Percentiles rank a stretch among this genome's conserved stretches.
Conservation (phyloP, 2,113 vertebrate species). For the Anguilla rostrata region DNA sequence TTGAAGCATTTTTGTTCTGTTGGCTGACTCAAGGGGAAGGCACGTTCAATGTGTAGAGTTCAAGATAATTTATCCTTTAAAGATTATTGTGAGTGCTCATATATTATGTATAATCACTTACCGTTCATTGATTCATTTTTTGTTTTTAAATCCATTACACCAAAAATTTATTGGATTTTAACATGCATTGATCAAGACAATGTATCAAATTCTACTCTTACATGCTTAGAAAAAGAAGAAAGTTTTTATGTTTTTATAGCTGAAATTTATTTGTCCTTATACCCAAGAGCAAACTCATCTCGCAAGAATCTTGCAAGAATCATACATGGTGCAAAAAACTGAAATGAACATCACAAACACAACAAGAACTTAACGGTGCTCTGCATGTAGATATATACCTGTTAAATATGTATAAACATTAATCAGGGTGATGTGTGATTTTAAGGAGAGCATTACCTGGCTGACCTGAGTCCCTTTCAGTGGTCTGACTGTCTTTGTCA, state of each 20-base stretch:
- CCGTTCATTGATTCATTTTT: neutral
- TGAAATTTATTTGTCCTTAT: constrained; percentile 17
- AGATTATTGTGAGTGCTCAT: neutral
- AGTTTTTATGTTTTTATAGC: neutral
- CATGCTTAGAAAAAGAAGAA: neutral
- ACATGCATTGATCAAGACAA: neutral
- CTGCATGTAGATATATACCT: neutral
- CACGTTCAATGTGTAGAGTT: no score
- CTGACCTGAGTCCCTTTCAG: neutral
- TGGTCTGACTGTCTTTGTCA: neutral
- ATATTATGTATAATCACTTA: neutral
- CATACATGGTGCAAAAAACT: neutral
- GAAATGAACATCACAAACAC: neutral
- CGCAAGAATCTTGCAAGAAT: neutral
- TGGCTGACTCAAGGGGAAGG: neutral
- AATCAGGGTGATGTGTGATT: neutral
- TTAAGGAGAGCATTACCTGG: neutral
- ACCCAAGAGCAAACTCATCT: neutral
- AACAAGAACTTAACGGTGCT: neutral
- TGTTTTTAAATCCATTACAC: neutral
- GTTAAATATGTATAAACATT: neutral
- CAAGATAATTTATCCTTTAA: neutral
- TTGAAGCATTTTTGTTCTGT: neutral
- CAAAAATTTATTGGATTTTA: neutral
- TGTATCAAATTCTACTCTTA: neutral